phyloP scores from a whole-genome alignment of 2,797 vertebrate species.

The Acipenser ruthenus region DNA sequence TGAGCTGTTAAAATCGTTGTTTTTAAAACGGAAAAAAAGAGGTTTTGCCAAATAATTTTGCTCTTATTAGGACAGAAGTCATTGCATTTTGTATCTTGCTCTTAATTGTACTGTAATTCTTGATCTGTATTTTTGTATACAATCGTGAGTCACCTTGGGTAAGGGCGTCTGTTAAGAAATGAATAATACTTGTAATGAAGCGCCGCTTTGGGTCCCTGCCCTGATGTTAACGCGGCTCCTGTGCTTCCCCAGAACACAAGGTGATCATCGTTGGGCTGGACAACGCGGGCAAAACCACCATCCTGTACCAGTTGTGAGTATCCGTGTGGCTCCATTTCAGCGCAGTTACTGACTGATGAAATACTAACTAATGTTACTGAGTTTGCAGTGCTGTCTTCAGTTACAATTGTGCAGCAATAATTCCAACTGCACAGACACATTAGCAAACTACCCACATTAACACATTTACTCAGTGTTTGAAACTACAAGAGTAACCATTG shows the following conservation, averaged over 20 bases:
- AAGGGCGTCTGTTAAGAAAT: neutral
- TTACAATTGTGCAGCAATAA: no score
- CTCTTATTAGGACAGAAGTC: no score
- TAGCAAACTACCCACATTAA: neutral
- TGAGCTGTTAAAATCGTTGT: neutral
- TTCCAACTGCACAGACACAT: no score
- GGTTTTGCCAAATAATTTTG: neutral
- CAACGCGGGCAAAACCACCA: constrained; percentile 76
- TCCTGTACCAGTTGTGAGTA: constrained; percentile 78
- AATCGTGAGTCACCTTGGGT: no score
- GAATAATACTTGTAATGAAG: neutral
- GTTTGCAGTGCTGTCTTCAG: neutral
- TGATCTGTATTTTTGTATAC: no score
- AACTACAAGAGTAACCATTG: neutral
- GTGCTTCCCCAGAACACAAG: constrained; percentile 67
- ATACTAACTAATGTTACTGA: neutral
- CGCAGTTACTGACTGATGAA: neutral
- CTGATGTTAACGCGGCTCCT: neutral
- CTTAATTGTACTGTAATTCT: no score
- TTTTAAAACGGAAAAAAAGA: neutral
- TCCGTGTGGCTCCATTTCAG: neutral
- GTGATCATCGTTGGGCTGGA: constrained; percentile 77
- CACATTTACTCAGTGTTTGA: neutral
- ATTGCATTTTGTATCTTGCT: no score
- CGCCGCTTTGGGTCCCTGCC: neutral